Base-by-base conservation (phyloP, 2,797 vertebrate genomes). In the Lophotriccus pileatus region DNA sequence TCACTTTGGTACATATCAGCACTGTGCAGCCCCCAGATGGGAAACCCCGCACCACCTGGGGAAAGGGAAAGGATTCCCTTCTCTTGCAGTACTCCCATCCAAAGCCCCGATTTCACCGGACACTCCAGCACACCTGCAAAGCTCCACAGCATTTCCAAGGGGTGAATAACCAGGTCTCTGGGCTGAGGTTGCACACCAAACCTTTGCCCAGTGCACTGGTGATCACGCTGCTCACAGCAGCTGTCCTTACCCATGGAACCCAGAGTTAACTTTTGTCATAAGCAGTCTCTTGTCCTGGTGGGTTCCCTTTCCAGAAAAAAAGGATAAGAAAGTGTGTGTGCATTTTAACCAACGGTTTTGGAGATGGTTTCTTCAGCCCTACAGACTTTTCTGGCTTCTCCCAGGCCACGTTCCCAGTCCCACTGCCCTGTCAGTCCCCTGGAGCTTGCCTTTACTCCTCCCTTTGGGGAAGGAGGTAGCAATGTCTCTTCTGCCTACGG, bases 371-470 rank as follows among this genome's bases (percentile, higher is more conserved):
- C n/a, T 75, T 73, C 75, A 93, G 23, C 50, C 53, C 44, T 67
- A 10, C 8, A 72, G 36, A 83, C 14, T 9, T 70, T 39, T 21
- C 63, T 69, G 74, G 66, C 30, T 79, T 11, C 46, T 82, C 25
- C 32, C 1, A 2, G 23, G 43, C 19, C 24, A 43, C 23, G 22
- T 41, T 68, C 9, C 10, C 20, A 37, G 64, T 23, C 16, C 21
- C 0, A 0, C 12, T 59, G 44, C 24, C 18, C 46, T 4, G 8
- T 5, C 36, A 41, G 28, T 18, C 2, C 11, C 52, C 67, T 5
- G 2, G 6, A 27, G 17, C 43, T 36, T 80, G 39, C 30, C 64
- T 83, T 85, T 36, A 27, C n/a, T 55, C 30, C 50, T 39, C 73
- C 37, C 20, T 94, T 59, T 70, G 30, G 55, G 39, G 47, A 73